A percentile compares a stretch with the other conserved stretches of the same genome.
Conservation (phyloP, 2,797 vertebrate genomes). For the Gymnodraco acuticeps region DNA sequence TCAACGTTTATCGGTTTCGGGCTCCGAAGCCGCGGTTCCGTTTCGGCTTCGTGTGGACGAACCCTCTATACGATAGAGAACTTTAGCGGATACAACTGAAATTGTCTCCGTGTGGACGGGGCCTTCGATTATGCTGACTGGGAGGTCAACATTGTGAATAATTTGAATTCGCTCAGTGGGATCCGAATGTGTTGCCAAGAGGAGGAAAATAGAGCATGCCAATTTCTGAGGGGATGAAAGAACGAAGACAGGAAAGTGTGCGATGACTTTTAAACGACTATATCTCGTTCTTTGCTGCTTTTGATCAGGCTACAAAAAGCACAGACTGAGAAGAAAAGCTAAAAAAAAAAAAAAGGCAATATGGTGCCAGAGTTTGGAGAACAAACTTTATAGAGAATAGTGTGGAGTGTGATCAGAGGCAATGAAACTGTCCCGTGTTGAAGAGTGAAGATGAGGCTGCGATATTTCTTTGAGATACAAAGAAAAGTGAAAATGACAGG, state of each 20-base stretch:
- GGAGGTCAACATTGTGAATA: not conserved
- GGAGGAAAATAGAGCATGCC: too few relatives aligned
- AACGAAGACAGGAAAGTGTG: not conserved
- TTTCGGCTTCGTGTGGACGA: too few relatives aligned
- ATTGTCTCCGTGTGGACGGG: too few relatives aligned
- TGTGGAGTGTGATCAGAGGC: not conserved
- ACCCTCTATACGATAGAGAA: too few relatives aligned
- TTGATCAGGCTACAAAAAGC: not conserved
- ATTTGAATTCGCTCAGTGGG: not conserved
- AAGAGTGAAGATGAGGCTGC: not conserved
- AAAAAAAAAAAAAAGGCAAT: too few relatives aligned
- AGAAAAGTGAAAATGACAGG: not conserved
- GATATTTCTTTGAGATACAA: not conserved
- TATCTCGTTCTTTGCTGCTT: not conserved
- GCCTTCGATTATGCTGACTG: not conserved
- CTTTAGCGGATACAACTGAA: too few relatives aligned
- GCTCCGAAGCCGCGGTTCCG: too few relatives aligned
- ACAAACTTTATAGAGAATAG: not conserved
- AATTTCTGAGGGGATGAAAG: too few relatives aligned
- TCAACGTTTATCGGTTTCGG: too few relatives aligned
- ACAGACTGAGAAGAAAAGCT: not conserved
- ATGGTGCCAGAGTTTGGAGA: not conserved
- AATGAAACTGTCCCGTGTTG: not conserved
- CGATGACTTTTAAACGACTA: not conserved
- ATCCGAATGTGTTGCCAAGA: not conserved